phyloP scores from a whole-genome alignment of 2,888 invertebrate species.

The Epirrita christyi region DNA sequence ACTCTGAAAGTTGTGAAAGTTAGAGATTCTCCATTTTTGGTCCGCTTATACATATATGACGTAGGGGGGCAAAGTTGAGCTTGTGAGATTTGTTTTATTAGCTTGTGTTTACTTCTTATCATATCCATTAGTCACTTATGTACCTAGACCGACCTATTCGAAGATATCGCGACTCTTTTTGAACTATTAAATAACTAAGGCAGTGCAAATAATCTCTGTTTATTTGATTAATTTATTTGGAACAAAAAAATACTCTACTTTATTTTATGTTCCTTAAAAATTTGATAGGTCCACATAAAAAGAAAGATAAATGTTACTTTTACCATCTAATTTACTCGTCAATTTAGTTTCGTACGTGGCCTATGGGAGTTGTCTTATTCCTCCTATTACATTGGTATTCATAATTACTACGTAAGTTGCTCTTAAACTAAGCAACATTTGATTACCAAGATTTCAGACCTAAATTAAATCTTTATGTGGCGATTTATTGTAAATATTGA shows the following conservation, averaged over 20 bases:
- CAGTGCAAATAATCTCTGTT: constrained; percentile 4
- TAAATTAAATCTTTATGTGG: constrained; percentile 25
- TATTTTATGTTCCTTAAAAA: constrained; percentile 24
- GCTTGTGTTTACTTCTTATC: constrained; percentile 1
- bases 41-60: constrained; percentile 9
- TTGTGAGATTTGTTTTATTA: constrained; percentile 18
- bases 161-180: background rate
- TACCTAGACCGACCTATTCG: background rate
- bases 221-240: constrained; percentile 10
- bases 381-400: background rate
- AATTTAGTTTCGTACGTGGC: constrained; percentile 5
- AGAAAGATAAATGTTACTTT: constrained; percentile 19
- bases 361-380: background rate
- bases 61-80: constrained; percentile 8
- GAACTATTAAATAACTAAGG: constrained; percentile 8
- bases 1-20: constrained; percentile 28
- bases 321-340: constrained; percentile 11
- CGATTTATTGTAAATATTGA: constrained; percentile 33
- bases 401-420: background rate
- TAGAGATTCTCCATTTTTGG: constrained; percentile 21
- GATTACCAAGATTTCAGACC: constrained; percentile 21
- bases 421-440: constrained; percentile 12
- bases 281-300: constrained; percentile 25
- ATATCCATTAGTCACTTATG: too few relatives aligned
- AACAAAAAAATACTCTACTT: constrained; percentile 17